These are phyloP conservation scores for Ahaetulla prasina DNA, from an alignment of 2,113 vertebrate genomes.

Conservation along the genomic window DNA sequence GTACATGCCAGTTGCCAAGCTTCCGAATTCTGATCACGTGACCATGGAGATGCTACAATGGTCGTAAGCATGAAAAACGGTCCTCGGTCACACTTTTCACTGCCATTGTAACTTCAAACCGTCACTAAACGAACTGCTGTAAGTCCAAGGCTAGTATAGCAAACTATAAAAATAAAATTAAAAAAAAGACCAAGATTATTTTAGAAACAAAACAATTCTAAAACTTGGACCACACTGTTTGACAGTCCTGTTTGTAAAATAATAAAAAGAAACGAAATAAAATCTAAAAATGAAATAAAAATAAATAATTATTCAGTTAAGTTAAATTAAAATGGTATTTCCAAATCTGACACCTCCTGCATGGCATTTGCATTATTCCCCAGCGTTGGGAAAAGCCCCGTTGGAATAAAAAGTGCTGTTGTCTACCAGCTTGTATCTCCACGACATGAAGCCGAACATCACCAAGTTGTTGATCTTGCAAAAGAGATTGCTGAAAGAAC, in stretches of 20 bases:
- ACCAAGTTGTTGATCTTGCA: not conserved
- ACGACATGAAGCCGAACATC: not conserved
- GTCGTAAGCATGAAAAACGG: not conserved
- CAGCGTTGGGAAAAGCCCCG: not conserved
- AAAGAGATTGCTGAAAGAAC: not conserved
- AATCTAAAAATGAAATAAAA: no score
- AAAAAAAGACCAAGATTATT: not conserved
- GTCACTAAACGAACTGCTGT: not conserved
- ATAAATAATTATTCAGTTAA: no score
- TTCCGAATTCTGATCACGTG: not conserved
- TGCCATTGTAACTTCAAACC: not conserved
- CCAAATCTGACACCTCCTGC: not conserved
- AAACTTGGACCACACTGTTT: not conserved
- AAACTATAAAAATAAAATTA: not conserved
- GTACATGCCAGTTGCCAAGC: no score
- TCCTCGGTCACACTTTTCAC: not conserved
- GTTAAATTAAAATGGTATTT: not conserved
- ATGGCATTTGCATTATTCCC: not conserved
- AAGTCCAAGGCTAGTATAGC: not conserved
- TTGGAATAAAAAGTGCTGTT: not conserved
- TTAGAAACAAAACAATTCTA: not conserved
- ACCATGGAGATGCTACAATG: no score
- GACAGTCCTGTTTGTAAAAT: not conserved
- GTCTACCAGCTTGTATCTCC: not conserved
- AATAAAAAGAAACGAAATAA: no score